Conservation (phyloP, 2,113 vertebrate species). For the Dasyornis broadbenti region DNA sequence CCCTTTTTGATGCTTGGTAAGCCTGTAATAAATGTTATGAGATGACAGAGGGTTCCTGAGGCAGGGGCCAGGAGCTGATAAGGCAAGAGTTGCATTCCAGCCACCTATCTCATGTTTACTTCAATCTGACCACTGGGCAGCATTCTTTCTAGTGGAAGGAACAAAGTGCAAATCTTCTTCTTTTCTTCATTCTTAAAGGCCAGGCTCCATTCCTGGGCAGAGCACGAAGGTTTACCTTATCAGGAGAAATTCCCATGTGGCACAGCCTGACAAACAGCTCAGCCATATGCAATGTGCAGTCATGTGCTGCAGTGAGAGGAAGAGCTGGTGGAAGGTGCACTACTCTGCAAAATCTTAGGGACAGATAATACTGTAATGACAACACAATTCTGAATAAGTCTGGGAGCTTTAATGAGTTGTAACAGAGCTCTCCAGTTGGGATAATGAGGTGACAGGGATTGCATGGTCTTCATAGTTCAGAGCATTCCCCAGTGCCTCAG, state of each 20-base stretch:
- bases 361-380: slow-evolving; percentile 5
- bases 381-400: background rate
- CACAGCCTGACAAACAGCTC: background rate
- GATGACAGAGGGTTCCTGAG: background rate
- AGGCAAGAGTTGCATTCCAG: slow-evolving; percentile 8
- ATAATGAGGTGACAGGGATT: background rate
- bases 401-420: background rate
- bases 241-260: background rate
- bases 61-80: background rate
- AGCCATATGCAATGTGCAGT: background rate
- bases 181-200: background rate
- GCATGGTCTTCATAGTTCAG: background rate
- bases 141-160: slow-evolving; percentile 25
- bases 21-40: background rate
- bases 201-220: background rate
- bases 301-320: rapidly evolving
- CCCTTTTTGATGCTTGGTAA: background rate
- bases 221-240: background rate
- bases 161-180: background rate
- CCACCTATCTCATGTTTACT: background rate
- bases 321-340: background rate
- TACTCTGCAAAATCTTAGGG: background rate
- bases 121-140: background rate
- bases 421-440: background rate
- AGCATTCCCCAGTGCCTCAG: background rate